A percentile compares a stretch with the other conserved stretches of the same genome.
Conservation (phyloP, 2,797 vertebrate species). For the Acanthopagrus latus region DNA sequence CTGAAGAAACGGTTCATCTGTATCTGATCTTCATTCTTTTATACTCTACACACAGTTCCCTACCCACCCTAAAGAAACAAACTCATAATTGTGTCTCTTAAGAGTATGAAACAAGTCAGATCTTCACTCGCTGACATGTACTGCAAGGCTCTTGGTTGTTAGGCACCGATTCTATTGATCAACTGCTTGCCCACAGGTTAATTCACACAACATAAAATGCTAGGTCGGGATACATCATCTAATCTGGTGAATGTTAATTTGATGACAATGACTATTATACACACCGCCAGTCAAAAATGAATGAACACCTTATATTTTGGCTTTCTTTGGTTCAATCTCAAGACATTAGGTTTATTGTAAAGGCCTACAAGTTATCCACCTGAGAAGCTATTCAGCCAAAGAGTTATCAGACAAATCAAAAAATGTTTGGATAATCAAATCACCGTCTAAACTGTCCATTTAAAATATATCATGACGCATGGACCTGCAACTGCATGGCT, state of each 20-base stretch:
- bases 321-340: constrained; percentile 23
- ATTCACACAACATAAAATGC: constrained; percentile 48
- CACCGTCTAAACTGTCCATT: neutral
- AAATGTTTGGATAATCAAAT: neutral
- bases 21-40: constrained; percentile 26
- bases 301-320: constrained; percentile 45
- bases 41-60: constrained; percentile 26
- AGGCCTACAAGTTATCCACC: neutral
- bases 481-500: neutral
- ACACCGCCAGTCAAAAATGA: constrained; percentile 49
- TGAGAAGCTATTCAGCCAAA: no score
- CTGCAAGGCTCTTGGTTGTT: constrained; percentile 75
- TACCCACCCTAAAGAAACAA: constrained; percentile 45
- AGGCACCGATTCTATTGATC: constrained; percentile 72
- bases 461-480: constrained; percentile 1
- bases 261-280: constrained; percentile 24
- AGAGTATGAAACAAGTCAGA: constrained; percentile 50
- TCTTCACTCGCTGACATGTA: constrained; percentile 50
- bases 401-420: neutral
- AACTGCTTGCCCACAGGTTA: constrained; percentile 47
- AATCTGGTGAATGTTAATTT: constrained; percentile 36
- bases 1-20: constrained; percentile 30
- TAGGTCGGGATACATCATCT: constrained; percentile 27
- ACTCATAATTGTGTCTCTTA: constrained; percentile 36
- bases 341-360: constrained; percentile 3